These are phyloP conservation scores for Alsophila aescularia DNA, from an alignment of 2,888 invertebrate genomes.

Conservation along the genomic window DNA sequence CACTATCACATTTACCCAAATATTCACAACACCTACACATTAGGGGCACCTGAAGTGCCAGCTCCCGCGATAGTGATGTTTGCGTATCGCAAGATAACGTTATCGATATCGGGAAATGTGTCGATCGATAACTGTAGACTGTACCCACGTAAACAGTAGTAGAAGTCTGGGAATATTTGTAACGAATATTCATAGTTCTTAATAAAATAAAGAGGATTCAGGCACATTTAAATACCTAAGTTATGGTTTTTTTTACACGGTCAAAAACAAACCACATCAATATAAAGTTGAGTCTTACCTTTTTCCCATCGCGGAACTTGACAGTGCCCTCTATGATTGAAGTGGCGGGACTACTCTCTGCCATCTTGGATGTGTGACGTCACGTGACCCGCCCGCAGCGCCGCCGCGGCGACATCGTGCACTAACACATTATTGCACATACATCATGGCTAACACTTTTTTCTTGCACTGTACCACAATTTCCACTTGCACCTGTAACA, in stretches of 20 bases:
- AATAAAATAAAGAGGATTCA: too few relatives aligned
- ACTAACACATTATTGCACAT: conserved; percentile 61
- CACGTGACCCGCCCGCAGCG: conserved; percentile 74
- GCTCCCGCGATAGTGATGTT: conserved; percentile 19
- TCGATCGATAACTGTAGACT: conserved; percentile 25
- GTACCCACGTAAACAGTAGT: conserved; percentile 20
- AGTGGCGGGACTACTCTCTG: conserved; percentile 83
- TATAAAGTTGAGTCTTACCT: conserved; percentile 86
- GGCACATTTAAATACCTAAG: too few relatives aligned
- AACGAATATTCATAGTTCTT: neutral
- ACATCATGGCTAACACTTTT: conserved; percentile 40
- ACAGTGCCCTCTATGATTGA: conserved; percentile 95
- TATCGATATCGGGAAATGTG: conserved; percentile 32
- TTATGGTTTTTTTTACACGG: too few relatives aligned
- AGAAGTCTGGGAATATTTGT: conserved; percentile 8
- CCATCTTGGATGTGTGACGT: conserved; percentile 68
- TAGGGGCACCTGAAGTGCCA: conserved; percentile 22
- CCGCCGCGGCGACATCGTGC: conserved; percentile 65
- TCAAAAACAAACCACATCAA: too few relatives aligned
- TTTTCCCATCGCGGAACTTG: conserved; percentile 95
- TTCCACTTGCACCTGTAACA: conserved; percentile 32
- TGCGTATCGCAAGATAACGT: conserved; percentile 21
- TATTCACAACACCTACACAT: neutral
- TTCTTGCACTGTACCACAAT: conserved; percentile 30
- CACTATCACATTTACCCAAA: neutral